Evolutionary conservation across 2,113 vertebrate genomes (phyloP).

Genomic region (Gyps fulvus): DNA sequence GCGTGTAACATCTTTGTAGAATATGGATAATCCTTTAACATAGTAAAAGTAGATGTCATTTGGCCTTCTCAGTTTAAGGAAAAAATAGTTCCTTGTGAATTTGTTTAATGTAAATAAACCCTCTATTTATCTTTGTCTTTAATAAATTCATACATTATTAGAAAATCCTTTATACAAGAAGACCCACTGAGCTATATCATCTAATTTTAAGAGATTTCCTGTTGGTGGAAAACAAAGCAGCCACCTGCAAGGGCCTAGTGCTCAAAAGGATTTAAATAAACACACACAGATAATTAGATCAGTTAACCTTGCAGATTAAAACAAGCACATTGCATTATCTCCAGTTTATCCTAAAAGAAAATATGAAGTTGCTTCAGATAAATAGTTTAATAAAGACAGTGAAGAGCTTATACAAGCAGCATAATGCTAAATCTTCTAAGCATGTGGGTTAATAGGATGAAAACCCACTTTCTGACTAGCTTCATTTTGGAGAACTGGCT

Average conservation of each 20-base stretch:
- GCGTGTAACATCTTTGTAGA: not conserved
- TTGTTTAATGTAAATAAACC: slow-evolving; percentile 73
- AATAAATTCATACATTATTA: slow-evolving; percentile 75
- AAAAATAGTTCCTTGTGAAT: slow-evolving; percentile 36
- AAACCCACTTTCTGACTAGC: not conserved
- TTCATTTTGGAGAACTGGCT: not conserved
- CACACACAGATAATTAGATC: slow-evolving; percentile 77
- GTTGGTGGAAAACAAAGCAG: slow-evolving; percentile 75
- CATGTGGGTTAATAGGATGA: not conserved
- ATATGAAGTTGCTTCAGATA: slow-evolving; percentile 73
- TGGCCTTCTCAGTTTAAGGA: not conserved
- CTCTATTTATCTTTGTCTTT: slow-evolving; percentile 71
- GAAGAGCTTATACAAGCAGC: not conserved
- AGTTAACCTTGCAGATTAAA: slow-evolving; percentile 81
- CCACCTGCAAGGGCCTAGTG: slow-evolving; percentile 69
- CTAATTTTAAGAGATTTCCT: slow-evolving; percentile 75
- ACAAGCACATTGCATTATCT: slow-evolving; percentile 76
- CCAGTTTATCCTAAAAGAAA: slow-evolving; percentile 78
- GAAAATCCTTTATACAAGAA: slow-evolving; percentile 68
- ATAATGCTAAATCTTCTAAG: not conserved
- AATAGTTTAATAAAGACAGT: slow-evolving; percentile 67
- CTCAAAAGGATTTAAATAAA: slow-evolving; percentile 75
- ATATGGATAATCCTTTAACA: not conserved
- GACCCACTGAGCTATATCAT: slow-evolving; percentile 69
- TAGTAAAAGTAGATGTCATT: not conserved